These are phyloP conservation scores for Druceiella hillmani DNA, from an alignment of 2,888 invertebrate genomes.

Conservation along the genomic window DNA sequence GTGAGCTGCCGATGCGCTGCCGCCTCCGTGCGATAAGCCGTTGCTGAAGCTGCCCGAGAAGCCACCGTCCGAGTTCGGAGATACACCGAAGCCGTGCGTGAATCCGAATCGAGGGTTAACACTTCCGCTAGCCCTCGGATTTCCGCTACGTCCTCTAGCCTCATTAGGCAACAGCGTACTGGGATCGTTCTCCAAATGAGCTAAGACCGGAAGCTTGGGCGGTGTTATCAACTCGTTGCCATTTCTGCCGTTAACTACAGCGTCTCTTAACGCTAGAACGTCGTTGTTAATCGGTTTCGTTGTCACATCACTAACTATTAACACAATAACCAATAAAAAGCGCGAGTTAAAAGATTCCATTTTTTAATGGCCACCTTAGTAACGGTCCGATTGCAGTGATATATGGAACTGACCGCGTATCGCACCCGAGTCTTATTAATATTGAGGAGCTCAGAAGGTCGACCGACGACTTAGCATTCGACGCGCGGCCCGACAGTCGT, in stretches of 20 bases:
- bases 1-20: conserved; percentile 45
- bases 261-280: conserved; percentile 38
- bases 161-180: conserved; percentile 42
- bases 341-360: too few species aligned
- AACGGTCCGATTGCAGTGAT: too few species aligned
- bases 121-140: conserved; percentile 10
- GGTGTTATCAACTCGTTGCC: conserved; percentile 41
- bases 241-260: conserved; percentile 8
- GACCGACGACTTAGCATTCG: too few species aligned
- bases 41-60: conserved; percentile 43
- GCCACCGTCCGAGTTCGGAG: conserved; percentile 40
- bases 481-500: too few species aligned
- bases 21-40: conserved; percentile 35
- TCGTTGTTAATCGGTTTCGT: too few species aligned
- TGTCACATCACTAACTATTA: too few species aligned
- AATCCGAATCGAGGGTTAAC: conserved; percentile 39
- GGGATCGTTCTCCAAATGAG: conserved; percentile 48
- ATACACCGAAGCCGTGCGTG: conserved; percentile 41
- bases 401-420: too few species aligned
- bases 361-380: too few species aligned
- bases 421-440: too few species aligned
- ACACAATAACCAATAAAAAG: too few species aligned
- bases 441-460: too few species aligned
- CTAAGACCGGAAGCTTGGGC: conserved; percentile 45
- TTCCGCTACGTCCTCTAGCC: conserved; percentile 21